Evolutionary conservation across 2,888 invertebrate species (phyloP).

Genomic region (Hypena proboscidalis): DNA sequence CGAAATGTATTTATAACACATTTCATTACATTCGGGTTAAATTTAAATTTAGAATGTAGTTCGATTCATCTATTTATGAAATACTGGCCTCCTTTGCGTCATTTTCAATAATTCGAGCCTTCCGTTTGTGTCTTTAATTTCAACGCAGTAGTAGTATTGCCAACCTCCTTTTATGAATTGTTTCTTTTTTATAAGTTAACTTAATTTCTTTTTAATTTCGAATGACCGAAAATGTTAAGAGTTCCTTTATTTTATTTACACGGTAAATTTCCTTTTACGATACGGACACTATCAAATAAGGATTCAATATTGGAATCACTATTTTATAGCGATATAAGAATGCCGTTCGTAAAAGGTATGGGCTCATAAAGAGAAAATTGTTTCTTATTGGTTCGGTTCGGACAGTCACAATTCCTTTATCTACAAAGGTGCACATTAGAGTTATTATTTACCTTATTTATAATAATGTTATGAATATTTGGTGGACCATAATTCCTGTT

Average conservation of each 20-base stretch:
- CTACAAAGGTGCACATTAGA: too few species aligned
- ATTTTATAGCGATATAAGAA: slow-evolving; percentile 25
- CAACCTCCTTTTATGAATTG: too few species aligned
- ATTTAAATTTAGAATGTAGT: slow-evolving; percentile 45
- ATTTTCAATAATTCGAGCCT: slow-evolving; percentile 7
- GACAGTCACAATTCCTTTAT: slow-evolving; percentile 6
- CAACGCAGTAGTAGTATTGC: too few species aligned
- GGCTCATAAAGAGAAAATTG: slow-evolving; percentile 27
- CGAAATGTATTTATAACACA: slow-evolving; percentile 34
- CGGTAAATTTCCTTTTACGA: slow-evolving; percentile 1
- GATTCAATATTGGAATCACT: slow-evolving; percentile 15
- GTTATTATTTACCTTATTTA: too few species aligned
- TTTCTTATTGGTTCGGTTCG: slow-evolving; percentile 15
- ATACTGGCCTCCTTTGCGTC: slow-evolving; percentile 18
- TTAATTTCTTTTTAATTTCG: background rate
- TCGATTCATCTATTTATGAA: slow-evolving; percentile 43
- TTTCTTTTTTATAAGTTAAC: too few species aligned
- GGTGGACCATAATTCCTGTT: too few species aligned
- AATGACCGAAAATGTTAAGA: background rate
- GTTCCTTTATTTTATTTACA: slow-evolving; percentile 1
- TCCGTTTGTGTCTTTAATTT: slow-evolving; percentile 7
- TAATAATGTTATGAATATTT: too few species aligned
- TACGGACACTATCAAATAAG: slow-evolving; percentile 11
- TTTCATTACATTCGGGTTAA: slow-evolving; percentile 39
- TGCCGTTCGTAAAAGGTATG: slow-evolving; percentile 22